A percentile compares a stretch with the other conserved stretches of the same genome.
phyloP scores from a whole-genome alignment of 2,888 invertebrate genomes.

The Panzeria rudis region DNA sequence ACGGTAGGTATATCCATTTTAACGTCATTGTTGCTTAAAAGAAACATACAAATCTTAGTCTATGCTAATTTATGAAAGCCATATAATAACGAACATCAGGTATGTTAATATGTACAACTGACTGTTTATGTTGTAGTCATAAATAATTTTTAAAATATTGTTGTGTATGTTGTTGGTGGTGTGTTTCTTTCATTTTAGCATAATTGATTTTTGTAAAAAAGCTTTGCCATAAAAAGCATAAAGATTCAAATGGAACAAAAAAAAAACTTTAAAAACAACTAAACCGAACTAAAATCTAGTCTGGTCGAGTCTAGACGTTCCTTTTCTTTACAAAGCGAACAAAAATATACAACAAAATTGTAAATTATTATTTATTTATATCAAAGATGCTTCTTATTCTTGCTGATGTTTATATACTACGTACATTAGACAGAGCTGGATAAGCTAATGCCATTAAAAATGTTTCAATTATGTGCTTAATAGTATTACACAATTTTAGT shows the following conservation, averaged over 20 bases:
- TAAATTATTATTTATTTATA: conserved; percentile 58
- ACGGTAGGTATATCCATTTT: conserved; percentile 9
- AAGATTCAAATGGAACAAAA: conserved; percentile 11
- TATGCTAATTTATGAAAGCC: conserved; percentile 32
- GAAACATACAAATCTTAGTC: background rate
- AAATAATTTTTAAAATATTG: conserved; percentile 1
- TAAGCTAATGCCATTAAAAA: background rate
- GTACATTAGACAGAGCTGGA: conserved; percentile 1
- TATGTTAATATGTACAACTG: background rate
- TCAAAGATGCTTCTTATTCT: conserved; percentile 11
- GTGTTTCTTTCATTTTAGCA: conserved; percentile 10
- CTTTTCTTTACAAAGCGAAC: conserved; percentile 50
- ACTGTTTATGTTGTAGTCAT: background rate
- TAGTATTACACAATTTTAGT: too few relatives aligned
- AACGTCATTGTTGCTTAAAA: background rate
- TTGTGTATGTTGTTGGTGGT: background rate
- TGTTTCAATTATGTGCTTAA: too few relatives aligned
- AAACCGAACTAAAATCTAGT: conserved; percentile 40
- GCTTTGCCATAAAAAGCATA: conserved; percentile 7
- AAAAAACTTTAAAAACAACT: conserved; percentile 22
- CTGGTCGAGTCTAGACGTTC: conserved; percentile 64
- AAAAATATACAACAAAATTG: conserved; percentile 53
- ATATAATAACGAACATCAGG: conserved; percentile 11
- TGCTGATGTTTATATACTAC: background rate
- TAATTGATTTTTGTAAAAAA: conserved; percentile 9